phyloP scores from a whole-genome alignment of 2,113 vertebrate genomes.

The Podilymbus podiceps region DNA sequence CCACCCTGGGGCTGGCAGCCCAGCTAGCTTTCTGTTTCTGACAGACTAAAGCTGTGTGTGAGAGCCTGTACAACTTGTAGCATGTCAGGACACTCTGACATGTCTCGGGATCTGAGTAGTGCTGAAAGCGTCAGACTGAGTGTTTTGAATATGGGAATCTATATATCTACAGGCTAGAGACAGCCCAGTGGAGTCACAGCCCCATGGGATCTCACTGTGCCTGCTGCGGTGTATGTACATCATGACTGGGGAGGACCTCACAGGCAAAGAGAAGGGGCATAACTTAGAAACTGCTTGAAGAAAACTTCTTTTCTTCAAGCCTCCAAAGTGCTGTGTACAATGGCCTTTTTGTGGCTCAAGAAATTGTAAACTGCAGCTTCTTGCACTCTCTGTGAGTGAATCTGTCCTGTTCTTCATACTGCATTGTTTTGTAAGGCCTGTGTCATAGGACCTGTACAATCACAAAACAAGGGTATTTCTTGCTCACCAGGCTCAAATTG shows the following conservation, averaged over 20 bases:
- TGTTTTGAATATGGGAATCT: neutral
- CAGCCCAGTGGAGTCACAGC: neutral
- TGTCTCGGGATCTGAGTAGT: neutral
- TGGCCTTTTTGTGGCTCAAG: neutral
- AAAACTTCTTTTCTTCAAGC: neutral
- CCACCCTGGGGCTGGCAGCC: neutral
- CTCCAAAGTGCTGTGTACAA: neutral
- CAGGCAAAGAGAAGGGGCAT: neutral
- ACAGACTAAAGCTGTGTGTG: neutral
- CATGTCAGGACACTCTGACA: conserved; percentile 26
- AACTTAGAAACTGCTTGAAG: neutral
- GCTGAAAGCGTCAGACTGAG: neutral
- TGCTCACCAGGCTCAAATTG: neutral
- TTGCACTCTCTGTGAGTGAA: neutral
- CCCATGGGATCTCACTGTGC: neutral
- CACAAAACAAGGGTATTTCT: neutral
- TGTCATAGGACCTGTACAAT: neutral
- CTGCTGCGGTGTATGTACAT: neutral
- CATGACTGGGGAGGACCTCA: neutral
- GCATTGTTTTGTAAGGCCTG: neutral
- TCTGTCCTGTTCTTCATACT: neutral
- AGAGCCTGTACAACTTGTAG: neutral
- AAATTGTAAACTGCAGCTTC: neutral
- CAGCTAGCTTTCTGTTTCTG: neutral
- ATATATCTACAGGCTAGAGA: neutral